These are phyloP conservation scores for Capromys pilorides DNA, from an alignment of 2,797 vertebrate species.

Conservation along the genomic window DNA sequence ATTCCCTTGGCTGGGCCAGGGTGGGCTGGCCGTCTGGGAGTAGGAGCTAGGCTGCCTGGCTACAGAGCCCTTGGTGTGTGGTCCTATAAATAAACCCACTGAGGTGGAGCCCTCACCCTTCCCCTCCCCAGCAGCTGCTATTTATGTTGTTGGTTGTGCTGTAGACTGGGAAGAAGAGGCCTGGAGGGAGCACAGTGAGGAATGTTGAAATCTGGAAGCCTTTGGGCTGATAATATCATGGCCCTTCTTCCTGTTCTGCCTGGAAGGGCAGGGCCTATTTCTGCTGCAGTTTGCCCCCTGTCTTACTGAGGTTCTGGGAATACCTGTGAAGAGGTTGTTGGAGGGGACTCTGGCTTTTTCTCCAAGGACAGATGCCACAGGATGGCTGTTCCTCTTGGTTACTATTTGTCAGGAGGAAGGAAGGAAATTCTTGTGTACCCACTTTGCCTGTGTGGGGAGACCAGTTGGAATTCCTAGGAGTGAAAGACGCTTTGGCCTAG, in stretches of 20 bases:
- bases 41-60: slow-evolving; percentile 29
- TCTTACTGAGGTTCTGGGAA: neutral
- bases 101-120: slow-evolving; percentile 37
- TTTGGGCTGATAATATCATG: neutral
- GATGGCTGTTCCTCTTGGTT: slow-evolving; percentile 14
- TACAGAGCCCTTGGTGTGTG: slow-evolving; percentile 55
- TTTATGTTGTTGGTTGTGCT: slow-evolving; percentile 56
- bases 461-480: slow-evolving; percentile 3
- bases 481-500: neutral
- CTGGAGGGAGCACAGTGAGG: neutral
- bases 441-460: neutral
- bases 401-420: slow-evolving; percentile 52
- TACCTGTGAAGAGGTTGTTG: neutral
- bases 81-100: slow-evolving; percentile 74
- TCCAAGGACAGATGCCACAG: slow-evolving; percentile 34
- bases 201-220: neutral
- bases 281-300: neutral
- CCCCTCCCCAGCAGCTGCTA: slow-evolving; percentile 65
- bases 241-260: neutral
- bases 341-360: neutral
- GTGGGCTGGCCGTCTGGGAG: neutral
- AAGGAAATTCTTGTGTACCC: slow-evolving; percentile 21
- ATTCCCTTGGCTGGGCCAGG: neutral
- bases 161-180: neutral
- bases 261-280: neutral